A percentile compares a stretch with the other conserved stretches of the same genome.
These are phyloP conservation scores for Malacosoma neustria DNA, from an alignment of 2,888 invertebrate genomes.

Conservation along the genomic window DNA sequence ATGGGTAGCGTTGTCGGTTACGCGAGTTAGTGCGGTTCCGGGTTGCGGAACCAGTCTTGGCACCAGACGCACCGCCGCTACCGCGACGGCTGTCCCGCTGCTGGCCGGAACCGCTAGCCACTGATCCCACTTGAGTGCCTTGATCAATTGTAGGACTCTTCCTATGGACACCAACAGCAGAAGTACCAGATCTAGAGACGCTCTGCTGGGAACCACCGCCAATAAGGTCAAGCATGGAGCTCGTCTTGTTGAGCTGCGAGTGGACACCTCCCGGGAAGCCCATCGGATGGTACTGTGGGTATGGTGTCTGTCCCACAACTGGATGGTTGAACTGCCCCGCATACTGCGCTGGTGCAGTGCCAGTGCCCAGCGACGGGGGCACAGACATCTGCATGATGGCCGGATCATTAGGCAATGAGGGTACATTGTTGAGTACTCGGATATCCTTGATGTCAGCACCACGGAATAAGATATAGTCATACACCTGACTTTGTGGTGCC, in stretches of 20 bases:
- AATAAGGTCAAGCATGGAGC: constrained; percentile 81
- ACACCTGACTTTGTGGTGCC: constrained; percentile 97
- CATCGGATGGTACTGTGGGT: constrained; percentile 67
- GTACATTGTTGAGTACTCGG: constrained; percentile 92
- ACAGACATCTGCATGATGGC: constrained; percentile 96
- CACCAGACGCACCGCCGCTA: constrained; percentile 35
- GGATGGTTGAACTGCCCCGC: constrained; percentile 80
- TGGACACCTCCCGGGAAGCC: constrained; percentile 67
- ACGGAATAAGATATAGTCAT: constrained; percentile 98
- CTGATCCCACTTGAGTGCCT: constrained; percentile 79
- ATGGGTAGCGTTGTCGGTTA: constrained; percentile 42
- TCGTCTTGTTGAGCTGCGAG: constrained; percentile 62
- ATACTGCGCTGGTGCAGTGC: constrained; percentile 77
- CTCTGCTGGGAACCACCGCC: constrained; percentile 74
- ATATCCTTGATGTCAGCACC: constrained; percentile 99
- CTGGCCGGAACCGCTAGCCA: constrained; percentile 43
- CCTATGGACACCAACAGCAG: constrained; percentile 81
- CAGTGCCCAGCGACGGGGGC: constrained; percentile 79
- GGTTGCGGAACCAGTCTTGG: constrained; percentile 25
- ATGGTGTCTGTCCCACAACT: constrained; percentile 76
- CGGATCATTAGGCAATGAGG: constrained; percentile 94
- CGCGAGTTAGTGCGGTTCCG: constrained; percentile 42
- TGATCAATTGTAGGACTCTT: constrained; percentile 92
- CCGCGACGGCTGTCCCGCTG: constrained; percentile 50
- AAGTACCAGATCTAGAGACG: constrained; percentile 86